A percentile compares a stretch with the other conserved stretches of the same genome.
These are phyloP conservation scores for Thunnus maccoyii DNA, from an alignment of 2,113 vertebrate species.

Conservation along the genomic window DNA sequence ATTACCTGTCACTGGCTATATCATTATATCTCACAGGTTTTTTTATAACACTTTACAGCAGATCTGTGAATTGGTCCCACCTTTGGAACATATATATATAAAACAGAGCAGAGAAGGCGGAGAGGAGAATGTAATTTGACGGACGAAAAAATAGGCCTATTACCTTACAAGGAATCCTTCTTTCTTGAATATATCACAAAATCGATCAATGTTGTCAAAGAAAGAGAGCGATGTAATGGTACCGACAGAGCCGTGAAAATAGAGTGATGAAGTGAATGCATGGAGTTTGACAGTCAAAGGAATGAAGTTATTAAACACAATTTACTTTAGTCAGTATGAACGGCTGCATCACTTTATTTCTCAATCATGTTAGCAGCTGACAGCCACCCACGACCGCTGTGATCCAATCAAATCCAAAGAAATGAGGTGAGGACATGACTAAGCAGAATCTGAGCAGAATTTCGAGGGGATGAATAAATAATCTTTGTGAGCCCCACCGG, in stretches of 20 bases:
- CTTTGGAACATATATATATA: constrained; percentile 6
- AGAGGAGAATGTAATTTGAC: constrained; percentile 22
- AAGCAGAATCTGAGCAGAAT: constrained; percentile 52
- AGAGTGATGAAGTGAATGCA: constrained; percentile 43
- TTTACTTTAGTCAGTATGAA: constrained; percentile 29
- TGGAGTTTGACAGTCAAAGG: constrained; percentile 52
- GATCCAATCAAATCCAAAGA: constrained; percentile 57
- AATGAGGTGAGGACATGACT: constrained; percentile 61
- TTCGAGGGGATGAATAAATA: constrained; percentile 41
- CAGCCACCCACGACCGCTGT: constrained; percentile 12
- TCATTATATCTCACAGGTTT: constrained; percentile 2
- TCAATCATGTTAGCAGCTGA: constrained; percentile 47
- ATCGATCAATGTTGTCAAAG: constrained; percentile 48
- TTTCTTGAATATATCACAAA: constrained; percentile 49
- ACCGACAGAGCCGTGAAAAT: constrained; percentile 31
- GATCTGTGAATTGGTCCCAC: constrained; percentile 35
- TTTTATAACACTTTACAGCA: constrained; percentile 21
- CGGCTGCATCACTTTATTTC: constrained; percentile 47
- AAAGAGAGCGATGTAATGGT: constrained; percentile 25
- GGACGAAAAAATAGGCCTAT: constrained; percentile 38
- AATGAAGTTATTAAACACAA: constrained; percentile 57
- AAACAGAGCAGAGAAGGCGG: constrained; percentile 24
- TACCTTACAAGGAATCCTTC: constrained; percentile 18
- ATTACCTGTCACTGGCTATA: constrained; percentile 24
- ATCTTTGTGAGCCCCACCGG: constrained; percentile 32